Evolutionary conservation across 2,888 invertebrate genomes (phyloP), one percentile per base, ranked within the genome.

Genomic region (Brenthis daphne): DNA sequence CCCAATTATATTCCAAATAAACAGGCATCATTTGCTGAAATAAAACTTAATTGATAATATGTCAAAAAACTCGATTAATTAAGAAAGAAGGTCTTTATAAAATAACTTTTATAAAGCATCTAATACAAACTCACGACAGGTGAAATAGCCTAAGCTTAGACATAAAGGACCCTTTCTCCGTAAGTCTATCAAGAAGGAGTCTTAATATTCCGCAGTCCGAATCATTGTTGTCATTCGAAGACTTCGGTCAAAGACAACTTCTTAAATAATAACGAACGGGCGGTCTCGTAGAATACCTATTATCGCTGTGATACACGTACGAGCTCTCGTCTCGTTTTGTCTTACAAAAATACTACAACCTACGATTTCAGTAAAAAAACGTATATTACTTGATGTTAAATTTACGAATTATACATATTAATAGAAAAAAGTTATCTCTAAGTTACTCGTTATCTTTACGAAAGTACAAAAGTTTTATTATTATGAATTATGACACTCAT

Each of bases 291-390:
- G 77, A 84, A 84, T 87, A 89, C 71, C 87, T 90, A 91, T 92
- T 93, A 93, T 93, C 92, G 93, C 93, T 92, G 85, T 89, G 87
- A 92, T 93, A 93, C 93, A 93, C 92, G 89, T 86, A 75, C 83
- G 88, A 89, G 88, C 77, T 77, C 79, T 74, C 73, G 77, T 79
- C 88, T 84, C 89, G 84, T 69, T 77, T 84, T 78, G 74, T 84
- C 87, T 91, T 90, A 91, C 79, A 90, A 91, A 91, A 90, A 91
- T 87, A 90, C 91, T 92, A 92, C 84, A 85, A 60, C 77, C 90
- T 91, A 91, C 86, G 80, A 79, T 88, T 86, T 82, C 90, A 88
- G 87, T 91, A 92, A 89, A 92, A 89, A 92, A 92, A 86, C 80
- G 85, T 88, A 90, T 79, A 87, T 88, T 87, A 90, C 77, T 86